Conservation (phyloP, 2,888 invertebrate species). For the Coleophora deauratella region DNA sequence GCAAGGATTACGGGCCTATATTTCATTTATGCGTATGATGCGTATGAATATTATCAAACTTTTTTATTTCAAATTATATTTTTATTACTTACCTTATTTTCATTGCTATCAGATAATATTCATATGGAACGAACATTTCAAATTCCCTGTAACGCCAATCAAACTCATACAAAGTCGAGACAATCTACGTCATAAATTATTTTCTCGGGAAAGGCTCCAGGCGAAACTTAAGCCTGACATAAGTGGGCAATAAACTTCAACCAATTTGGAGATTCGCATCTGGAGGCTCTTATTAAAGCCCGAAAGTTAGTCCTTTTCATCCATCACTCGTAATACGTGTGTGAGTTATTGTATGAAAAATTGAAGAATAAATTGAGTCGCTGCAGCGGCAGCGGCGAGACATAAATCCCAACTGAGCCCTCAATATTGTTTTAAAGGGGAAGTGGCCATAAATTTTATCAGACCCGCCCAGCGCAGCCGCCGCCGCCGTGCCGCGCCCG, state of each 20-base stretch:
- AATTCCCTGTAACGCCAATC: constrained; percentile 35
- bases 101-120: too few relatives aligned
- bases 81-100: too few relatives aligned
- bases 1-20: background rate
- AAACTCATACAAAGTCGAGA: constrained; percentile 59
- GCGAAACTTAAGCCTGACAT: constrained; percentile 74
- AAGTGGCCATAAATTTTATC: constrained; percentile 76
- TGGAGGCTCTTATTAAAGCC: constrained; percentile 75
- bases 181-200: constrained; percentile 71
- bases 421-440: constrained; percentile 76
- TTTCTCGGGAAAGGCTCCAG: constrained; percentile 67
- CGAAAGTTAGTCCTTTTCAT: constrained; percentile 75
- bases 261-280: constrained; percentile 75
- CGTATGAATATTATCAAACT: too few relatives aligned
- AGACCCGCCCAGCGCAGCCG: constrained; percentile 60
- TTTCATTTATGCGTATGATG: background rate
- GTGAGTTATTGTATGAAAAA: constrained; percentile 75
- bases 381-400: constrained; percentile 73
- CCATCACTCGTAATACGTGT: constrained; percentile 75
- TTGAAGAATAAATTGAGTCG: constrained; percentile 76
- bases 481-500: constrained; percentile 28
- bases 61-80: background rate
- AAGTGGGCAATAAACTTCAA: constrained; percentile 75
- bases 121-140: too few relatives aligned
- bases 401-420: constrained; percentile 75